These are phyloP conservation scores for Agriotes lineatus DNA, from an alignment of 2,888 invertebrate species.

Conservation along the genomic window DNA sequence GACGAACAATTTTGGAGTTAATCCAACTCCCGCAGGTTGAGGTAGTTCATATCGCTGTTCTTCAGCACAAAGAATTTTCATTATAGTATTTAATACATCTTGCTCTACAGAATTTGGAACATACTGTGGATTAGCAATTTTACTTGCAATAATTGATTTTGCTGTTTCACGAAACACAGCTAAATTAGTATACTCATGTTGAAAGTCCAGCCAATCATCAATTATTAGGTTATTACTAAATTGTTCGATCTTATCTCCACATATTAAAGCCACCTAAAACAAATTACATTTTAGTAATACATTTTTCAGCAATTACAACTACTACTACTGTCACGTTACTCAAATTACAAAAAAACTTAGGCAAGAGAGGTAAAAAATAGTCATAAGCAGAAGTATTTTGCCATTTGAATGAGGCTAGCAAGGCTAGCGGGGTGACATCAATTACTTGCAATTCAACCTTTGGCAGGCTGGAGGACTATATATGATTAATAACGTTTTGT, in stretches of 20 bases:
- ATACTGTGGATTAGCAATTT: slow-evolving; percentile 72
- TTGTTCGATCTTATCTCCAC: slow-evolving; percentile 53
- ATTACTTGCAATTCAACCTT: no score
- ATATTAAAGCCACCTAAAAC: slow-evolving; percentile 55
- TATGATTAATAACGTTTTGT: no score
- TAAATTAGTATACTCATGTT: slow-evolving; percentile 48
- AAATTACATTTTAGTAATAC: background rate
- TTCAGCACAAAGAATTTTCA: slow-evolving; percentile 77
- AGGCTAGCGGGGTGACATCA: no score
- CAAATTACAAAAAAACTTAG: no score
- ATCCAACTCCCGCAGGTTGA: slow-evolving; percentile 78
- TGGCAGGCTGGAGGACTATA: no score
- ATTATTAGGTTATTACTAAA: slow-evolving; percentile 50
- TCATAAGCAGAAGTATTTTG: no score
- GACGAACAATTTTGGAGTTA: slow-evolving; percentile 74
- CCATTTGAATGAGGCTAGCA: no score
- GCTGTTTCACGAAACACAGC: slow-evolving; percentile 51
- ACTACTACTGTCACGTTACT: no score
- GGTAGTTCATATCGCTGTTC: slow-evolving; percentile 78
- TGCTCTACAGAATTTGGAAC: slow-evolving; percentile 74
- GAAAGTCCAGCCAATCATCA: slow-evolving; percentile 59
- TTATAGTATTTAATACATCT: slow-evolving; percentile 75
- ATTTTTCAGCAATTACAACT: background rate
- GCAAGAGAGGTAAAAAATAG: no score
- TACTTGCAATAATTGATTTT: slow-evolving; percentile 57